Percentiles rank a stretch among this genome's conserved stretches.
These are phyloP conservation scores for Loxodonta africana DNA, from an alignment of 2,113 vertebrate species.

Conservation along the genomic window DNA sequence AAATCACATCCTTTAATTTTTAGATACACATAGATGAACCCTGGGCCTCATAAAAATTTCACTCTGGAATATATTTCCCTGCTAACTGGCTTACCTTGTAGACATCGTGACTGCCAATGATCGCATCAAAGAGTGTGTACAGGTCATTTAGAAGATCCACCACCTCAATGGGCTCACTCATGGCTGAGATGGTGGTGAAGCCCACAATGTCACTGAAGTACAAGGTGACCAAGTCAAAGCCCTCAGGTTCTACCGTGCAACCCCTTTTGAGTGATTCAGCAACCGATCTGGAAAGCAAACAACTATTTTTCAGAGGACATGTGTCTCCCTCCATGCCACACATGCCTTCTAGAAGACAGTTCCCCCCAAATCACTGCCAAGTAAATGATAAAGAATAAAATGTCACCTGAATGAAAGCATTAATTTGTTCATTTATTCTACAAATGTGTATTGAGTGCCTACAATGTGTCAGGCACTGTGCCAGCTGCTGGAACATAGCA, in stretches of 20 bases:
- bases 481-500: neutral
- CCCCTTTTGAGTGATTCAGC: constrained; percentile 96
- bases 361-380: constrained; percentile 48
- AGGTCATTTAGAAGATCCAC: constrained; percentile 97
- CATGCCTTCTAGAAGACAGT: constrained; percentile 40
- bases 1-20: constrained; percentile 23
- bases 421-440: constrained; percentile 35
- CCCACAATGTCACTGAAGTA: constrained; percentile 92
- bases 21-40: neutral
- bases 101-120: constrained; percentile 95
- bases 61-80: neutral
- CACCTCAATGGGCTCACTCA: constrained; percentile 96
- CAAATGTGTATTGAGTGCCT: constrained; percentile 54
- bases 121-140: constrained; percentile 94
- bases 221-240: constrained; percentile 97
- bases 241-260: constrained; percentile 94
- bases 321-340: neutral
- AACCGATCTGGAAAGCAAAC: constrained; percentile 91
- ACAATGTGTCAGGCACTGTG: neutral
- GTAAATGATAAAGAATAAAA: constrained; percentile 51
- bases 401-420: neutral
- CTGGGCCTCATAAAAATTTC: constrained; percentile 44
- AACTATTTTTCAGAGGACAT: constrained; percentile 14
- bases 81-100: constrained; percentile 92
- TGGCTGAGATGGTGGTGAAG: constrained; percentile 94